These are phyloP conservation scores for Eretmocerus hayati DNA, from an alignment of 2,888 invertebrate genomes.

Conservation along the genomic window DNA sequence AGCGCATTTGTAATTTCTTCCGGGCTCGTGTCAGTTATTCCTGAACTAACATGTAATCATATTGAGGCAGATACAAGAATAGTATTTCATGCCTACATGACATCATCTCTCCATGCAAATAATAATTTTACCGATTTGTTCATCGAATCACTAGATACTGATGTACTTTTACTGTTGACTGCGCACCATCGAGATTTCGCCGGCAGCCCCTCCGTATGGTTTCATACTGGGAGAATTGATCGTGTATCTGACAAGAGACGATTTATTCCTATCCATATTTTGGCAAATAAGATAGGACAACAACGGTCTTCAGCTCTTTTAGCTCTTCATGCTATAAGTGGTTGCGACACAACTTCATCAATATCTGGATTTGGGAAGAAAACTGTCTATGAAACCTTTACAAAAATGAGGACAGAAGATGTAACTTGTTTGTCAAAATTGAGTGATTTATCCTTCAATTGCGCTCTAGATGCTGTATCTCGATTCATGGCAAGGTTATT, in stretches of 20 bases:
- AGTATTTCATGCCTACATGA: neutral
- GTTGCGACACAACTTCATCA: neutral
- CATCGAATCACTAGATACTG: neutral
- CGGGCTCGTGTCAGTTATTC: neutral
- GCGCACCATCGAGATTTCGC: neutral
- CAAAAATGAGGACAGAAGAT: neutral
- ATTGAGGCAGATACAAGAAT: neutral
- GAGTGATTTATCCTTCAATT: neutral
- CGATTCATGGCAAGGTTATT: neutral
- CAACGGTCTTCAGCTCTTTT: neutral
- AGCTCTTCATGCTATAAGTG: neutral
- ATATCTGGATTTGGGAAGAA: neutral
- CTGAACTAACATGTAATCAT: neutral
- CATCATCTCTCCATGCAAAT: accelerated
- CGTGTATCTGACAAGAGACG: neutral
- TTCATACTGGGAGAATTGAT: neutral
- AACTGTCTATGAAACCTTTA: neutral
- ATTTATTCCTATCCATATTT: neutral
- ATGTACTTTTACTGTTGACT: neutral
- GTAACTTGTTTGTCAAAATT: neutral
- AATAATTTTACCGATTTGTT: neutral
- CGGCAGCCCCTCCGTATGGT: neutral
- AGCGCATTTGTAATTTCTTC: neutral
- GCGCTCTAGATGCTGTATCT: neutral
- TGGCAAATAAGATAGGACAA: neutral